These are phyloP conservation scores for Ictinia mississippiensis DNA, from an alignment of 2,797 vertebrate species.

Conservation along the genomic window DNA sequence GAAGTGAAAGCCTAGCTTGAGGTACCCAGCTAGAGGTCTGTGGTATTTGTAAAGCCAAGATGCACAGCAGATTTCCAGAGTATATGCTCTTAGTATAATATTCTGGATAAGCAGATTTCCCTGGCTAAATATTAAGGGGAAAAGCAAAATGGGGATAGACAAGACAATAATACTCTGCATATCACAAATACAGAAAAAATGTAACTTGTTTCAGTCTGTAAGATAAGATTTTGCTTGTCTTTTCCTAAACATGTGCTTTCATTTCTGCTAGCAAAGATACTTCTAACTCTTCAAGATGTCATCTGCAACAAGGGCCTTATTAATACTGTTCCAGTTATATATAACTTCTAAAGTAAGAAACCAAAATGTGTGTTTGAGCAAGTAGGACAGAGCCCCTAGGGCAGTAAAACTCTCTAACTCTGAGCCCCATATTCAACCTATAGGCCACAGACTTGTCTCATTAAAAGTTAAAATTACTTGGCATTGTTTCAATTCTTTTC, in stretches of 20 bases:
- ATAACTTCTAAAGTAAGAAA: not conserved
- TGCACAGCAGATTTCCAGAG: not conserved
- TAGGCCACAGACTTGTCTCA: not conserved
- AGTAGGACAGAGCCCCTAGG: not conserved
- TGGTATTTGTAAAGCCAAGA: not conserved
- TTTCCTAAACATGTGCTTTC: not conserved
- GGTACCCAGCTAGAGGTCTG: not conserved
- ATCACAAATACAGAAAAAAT: not conserved
- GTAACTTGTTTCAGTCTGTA: not conserved
- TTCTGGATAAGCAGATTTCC: not conserved
- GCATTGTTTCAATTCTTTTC: not conserved
- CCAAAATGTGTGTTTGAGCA: not conserved
- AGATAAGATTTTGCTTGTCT: not conserved
- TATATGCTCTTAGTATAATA: not conserved
- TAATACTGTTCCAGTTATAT: not conserved
- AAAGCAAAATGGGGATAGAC: not conserved
- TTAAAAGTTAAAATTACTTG: constrained; percentile 20
- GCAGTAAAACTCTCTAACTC: not conserved
- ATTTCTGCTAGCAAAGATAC: not conserved
- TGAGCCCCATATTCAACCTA: not conserved
- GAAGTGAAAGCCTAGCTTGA: not conserved
- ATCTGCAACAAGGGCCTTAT: not conserved
- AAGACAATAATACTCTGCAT: not conserved
- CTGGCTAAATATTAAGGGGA: not conserved
- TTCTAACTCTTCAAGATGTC: not conserved